Base-by-base conservation (phyloP, 2,797 vertebrate species). In the Xerus rutilus region DNA sequence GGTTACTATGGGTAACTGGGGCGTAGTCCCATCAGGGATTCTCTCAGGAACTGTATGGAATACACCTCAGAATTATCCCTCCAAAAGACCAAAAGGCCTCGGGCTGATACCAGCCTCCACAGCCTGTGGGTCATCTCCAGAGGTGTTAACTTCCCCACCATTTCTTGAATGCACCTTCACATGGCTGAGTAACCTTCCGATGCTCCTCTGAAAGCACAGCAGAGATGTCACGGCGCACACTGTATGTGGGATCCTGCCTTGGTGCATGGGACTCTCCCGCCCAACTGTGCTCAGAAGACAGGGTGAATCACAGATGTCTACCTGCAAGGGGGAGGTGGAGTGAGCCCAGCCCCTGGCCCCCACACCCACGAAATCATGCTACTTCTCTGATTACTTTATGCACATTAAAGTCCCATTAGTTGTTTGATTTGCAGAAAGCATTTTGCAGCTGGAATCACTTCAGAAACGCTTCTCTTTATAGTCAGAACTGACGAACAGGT, bases 381-480 rank as follows among this genome's bases (percentile, higher is more conserved):
- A 35, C 32, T 73, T 79, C 32, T 28, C 25, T 28, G 57, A 89
- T 73, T 73, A 79, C 59, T 95, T 89, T n/a, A 49, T 79, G 25
- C 39, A 28, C 57, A 39, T 72, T 45, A 3, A 89, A 59, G 30
- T 67, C 14, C 20, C 64, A 84, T 79, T 32, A 30, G 21, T 52
- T 59, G 43, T 82, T 90, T 86, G 67, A 59, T 86, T 81, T 86
- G 67, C 69, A 62, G 82, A 69, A 86, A 69, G 76, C 21, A 43
- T 76, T 82, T 86, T 52, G 62, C 49, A 86, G 69, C n/a, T 82
- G 62, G 23, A 86, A 76, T 86, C 74, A 81, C 70, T 79, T 45
- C 43, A 90, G 86, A 86, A 70, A 25, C 23, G n/a, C 13, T 90
- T 93, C 15, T 90, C 6, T 81, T 90, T 76, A 76, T 4, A 45